phyloP scores from a whole-genome alignment of 2,797 vertebrate species.

The Kryptolebias ocellatus region DNA sequence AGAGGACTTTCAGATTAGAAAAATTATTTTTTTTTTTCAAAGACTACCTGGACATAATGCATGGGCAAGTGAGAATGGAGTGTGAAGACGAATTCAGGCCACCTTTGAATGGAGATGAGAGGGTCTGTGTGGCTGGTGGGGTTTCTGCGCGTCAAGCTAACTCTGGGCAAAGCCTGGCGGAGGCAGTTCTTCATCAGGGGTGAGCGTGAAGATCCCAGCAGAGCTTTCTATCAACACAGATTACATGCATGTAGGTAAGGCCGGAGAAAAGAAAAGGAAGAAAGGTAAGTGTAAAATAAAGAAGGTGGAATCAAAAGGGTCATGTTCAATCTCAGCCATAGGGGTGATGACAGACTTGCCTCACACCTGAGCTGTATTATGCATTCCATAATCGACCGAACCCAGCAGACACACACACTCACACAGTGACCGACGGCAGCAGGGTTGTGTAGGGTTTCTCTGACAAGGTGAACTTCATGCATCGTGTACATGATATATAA shows the following conservation, averaged over 20 bases:
- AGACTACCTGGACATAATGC: slow-evolving; percentile 68
- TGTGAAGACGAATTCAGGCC: slow-evolving; percentile 67
- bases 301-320: slow-evolving; percentile 67
- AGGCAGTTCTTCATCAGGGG: slow-evolving; percentile 43
- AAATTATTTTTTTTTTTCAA: slow-evolving; percentile 48
- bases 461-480: slow-evolving; percentile 85
- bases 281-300: slow-evolving; percentile 68
- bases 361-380: slow-evolving; percentile 73
- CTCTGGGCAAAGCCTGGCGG: slow-evolving; percentile 55
- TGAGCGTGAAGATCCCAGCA: slow-evolving; percentile 52
- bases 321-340: slow-evolving; percentile 51
- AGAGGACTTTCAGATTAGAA: slow-evolving; percentile 70
- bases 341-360: slow-evolving; percentile 72
- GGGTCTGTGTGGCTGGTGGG: slow-evolving; percentile 32
- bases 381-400: slow-evolving; percentile 63
- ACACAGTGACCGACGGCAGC: slow-evolving; percentile 40
- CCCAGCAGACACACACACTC: slow-evolving; percentile 22
- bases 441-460: slow-evolving; percentile 67
- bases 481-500: slow-evolving; percentile 78
- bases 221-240: slow-evolving; percentile 74
- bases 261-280: slow-evolving; percentile 20
- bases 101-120: slow-evolving; percentile 72
- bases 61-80: slow-evolving; percentile 62
- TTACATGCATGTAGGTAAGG: slow-evolving; percentile 70
- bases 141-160: slow-evolving; percentile 41